Percentiles rank a stretch among this genome's conserved stretches.
Conservation (phyloP, 2,797 vertebrate genomes). For the Yasuhikotakia modesta region DNA sequence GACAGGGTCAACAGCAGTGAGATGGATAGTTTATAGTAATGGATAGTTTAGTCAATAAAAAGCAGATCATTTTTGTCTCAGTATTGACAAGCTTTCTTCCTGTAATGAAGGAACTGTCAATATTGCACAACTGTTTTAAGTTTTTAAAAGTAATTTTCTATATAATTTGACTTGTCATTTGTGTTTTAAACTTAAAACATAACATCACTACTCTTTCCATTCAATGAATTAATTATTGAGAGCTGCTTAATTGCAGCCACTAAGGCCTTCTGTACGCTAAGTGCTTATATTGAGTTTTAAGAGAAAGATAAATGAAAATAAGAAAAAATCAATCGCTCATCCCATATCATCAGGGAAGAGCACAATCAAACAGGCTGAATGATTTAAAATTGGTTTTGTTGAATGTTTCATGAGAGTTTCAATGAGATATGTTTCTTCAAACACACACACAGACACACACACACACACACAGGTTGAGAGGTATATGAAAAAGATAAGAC, state of each 20-base stretch:
- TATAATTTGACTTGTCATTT: no score
- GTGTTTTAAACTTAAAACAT: not conserved
- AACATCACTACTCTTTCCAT: not conserved
- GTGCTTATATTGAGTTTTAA: slow-evolving; percentile 24
- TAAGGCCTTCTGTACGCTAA: slow-evolving; percentile 12
- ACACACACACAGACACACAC: not conserved
- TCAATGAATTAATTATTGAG: slow-evolving; percentile 34
- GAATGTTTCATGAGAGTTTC: slow-evolving; percentile 35
- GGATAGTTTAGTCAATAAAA: not conserved
- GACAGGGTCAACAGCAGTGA: slow-evolving; percentile 7
- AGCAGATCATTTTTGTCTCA: slow-evolving; percentile 11
- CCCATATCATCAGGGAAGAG: no score
- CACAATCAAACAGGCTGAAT: slow-evolving; percentile 27
- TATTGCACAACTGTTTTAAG: not conserved
- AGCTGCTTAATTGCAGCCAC: not conserved
- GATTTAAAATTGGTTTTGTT: slow-evolving; percentile 23
- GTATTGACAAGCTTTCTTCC: slow-evolving; percentile 8
- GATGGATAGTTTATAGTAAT: slow-evolving; percentile 16
- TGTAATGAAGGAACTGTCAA: slow-evolving; percentile 12
- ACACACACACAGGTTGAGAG: not conserved
- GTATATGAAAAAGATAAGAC: not conserved
- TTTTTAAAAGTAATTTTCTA: slow-evolving; percentile 17
- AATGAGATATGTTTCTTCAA: not conserved
- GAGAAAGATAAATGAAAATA: slow-evolving; percentile 29
- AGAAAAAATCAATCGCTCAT: slow-evolving; percentile 39